Base-by-base conservation (phyloP, 2,888 invertebrate species). In the Habrosyne pyritoides region DNA sequence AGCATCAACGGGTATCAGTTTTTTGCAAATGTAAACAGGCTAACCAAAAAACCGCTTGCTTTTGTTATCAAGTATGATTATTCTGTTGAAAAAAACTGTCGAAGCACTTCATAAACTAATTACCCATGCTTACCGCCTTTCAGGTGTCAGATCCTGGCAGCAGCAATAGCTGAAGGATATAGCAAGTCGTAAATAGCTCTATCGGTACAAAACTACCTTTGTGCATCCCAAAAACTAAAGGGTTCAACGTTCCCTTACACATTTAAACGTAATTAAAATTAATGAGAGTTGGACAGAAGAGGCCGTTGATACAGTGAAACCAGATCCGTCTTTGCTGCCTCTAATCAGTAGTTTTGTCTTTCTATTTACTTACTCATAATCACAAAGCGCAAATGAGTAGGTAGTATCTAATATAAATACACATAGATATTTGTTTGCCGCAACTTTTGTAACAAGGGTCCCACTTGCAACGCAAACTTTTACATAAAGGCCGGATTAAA, bases 261-360 rank as follows among this genome's bases (percentile, higher is more conserved):
- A 79, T 81, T 84, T 80, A 78, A 72, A 74, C 69, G 76, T 85
- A 84, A 87, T 87, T 86, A 84, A 76, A 82, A 84, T 84, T 86
- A 86, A 87, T 81, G 84, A 87, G 83, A 83, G 86, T 80, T 79
- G 78, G 77, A 76, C 83, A 77, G 77, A 80, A 28, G 77, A 79
- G 77, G 73, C 79, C 81, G 77, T 84, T 86, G 86, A 82, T 82
- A 79, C 69, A 76, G 71, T 68, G 87, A 76, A 86, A 89, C 70
- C 67, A 73, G 83, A 87, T 84, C 82, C 67, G 59, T 66, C 66
- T 58, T 63, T 64, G 66, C 71, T 69, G 67, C 66, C 66, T 66
- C 64, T 67, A 56, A 68, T 67, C 58, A 64, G 59, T 53, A 59
- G 55, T 59, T 64, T 64, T 62, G 56, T 63, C 65, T 63, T 63